Evolutionary conservation across 2,113 vertebrate species (phyloP).

Genomic region (Lonchura striata): DNA sequence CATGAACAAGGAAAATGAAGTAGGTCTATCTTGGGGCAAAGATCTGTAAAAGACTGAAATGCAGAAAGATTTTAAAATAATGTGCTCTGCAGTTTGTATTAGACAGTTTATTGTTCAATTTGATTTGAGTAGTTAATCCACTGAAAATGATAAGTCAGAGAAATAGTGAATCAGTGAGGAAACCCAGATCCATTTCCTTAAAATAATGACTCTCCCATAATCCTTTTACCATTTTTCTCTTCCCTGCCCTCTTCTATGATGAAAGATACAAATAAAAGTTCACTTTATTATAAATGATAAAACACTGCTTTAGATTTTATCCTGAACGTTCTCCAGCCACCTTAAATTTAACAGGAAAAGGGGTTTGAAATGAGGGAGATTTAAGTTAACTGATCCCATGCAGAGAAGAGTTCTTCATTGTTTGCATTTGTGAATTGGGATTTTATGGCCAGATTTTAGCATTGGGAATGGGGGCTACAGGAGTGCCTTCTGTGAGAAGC

Average conservation of each 20-base stretch:
- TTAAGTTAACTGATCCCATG: not conserved
- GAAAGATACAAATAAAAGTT: not conserved
- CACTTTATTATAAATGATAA: not conserved
- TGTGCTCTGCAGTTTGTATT: not conserved
- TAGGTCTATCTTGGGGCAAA: not conserved
- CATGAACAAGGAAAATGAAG: not conserved
- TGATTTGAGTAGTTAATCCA: not conserved
- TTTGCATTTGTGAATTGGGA: not conserved
- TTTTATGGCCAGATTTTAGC: not conserved
- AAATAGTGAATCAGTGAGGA: not conserved
- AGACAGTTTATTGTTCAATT: not conserved
- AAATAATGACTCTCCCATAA: not conserved
- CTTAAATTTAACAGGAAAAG: not conserved
- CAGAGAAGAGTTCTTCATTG: not conserved
- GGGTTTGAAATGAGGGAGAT: not conserved
- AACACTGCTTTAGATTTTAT: not conserved
- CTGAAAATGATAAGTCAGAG: not conserved
- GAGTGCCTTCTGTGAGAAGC: not conserved
- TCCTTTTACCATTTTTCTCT: not conserved
- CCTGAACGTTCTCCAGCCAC: not conserved
- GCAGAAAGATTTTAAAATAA: not conserved
- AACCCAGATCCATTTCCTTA: not conserved
- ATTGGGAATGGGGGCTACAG: not conserved
- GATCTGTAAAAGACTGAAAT: not conserved
- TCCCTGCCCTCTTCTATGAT: not conserved